Base-by-base conservation (phyloP, 2,797 vertebrate genomes). In the Avahi laniger region DNA sequence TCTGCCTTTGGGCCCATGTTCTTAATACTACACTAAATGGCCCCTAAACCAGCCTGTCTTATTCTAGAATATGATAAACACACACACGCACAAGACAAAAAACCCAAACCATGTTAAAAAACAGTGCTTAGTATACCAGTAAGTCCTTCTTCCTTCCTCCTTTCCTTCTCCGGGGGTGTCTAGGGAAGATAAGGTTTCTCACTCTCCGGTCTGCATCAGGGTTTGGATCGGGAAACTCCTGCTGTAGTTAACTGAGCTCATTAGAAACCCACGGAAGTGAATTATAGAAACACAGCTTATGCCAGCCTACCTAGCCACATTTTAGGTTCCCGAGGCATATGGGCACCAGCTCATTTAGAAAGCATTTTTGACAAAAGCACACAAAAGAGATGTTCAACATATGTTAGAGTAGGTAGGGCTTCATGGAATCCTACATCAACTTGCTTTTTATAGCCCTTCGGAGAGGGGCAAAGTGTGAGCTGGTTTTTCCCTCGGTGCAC, bases 361-460 rank as follows among this genome's bases (percentile, higher is more conserved):
- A 91, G 86, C 95, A 95, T 96, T 97, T 97, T 98, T 96, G 97
- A 97, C 96, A 95, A 97, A 98, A 97, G 96, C 95, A 91, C 94
- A 96, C 91, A 98, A 93, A 96, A 97, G 96, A 97, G 97, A 97
- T 92, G 38, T 85, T 98, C 93, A 98, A 84, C 97, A 98, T 97
- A 97, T 98, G 97, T 96, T 93, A 73, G 96, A 98, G 97, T 97
- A 98, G 96, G 97, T 98, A 98, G 97, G 67, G 76, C 91, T 81
- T 93, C 96, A 97, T 72, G 86, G 75, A 96, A 93, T 81, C 93
- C 93, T 96, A 97, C 95, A 92, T 96, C 94, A 57, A 48, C 65
- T 95, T 89, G 96, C 96, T 97, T 94, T 97, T 98, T 96, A 96
- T 97, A 97, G 96, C 50, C 41, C 7, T 43, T 79, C n/a, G 24